Base-by-base conservation (phyloP, 2,113 vertebrate species). In the Brachionichthys hirsutus region DNA sequence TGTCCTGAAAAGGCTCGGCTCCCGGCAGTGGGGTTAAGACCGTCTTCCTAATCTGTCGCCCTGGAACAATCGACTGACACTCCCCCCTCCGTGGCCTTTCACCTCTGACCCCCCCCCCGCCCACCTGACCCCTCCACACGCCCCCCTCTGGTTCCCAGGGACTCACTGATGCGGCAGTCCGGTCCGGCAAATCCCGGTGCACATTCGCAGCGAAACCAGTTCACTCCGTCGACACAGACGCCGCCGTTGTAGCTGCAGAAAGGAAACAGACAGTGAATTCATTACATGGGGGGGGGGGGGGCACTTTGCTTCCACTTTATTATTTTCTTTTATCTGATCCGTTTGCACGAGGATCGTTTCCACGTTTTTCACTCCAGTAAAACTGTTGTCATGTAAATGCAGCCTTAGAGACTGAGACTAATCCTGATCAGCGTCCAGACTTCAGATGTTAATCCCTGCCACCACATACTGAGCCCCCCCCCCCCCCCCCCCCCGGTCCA, bases 131-230 rank as follows among this genome's bases (percentile, higher is more conserved):
- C 67, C 66, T 34, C 42, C 60, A 61, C 70, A 54, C n/a, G 55
- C n/a, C 54, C 41, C 14, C 14, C 5, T 20, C 46, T 1, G 42
- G 56, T 77, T 86, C 78, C 80, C 77, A 77, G 65, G 51, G 50
- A 92, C 97, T 98, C 90, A 98, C 97, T 98, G 75, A 98, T 98
- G 84, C 96, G 94, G 65, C 97, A 98, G 89, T 98, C 95, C 0
- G 97, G 96, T 30, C 97, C 97, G 3, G 95, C 95, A 36, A 98
- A 98, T 16, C 96, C 97, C 0, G 94, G 92, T 0, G 95, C 94
- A 0, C 97, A 98, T 55, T 96, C 94, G 20, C 97, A 98, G 30
- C 95, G 94, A 77, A 98, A 98, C 97, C 97, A 98, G 89, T 98
- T 98, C 66, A 95, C 85, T 0, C 96, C 97, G 4, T 98, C 97